A percentile compares a stretch with the other conserved stretches of the same genome.
Evolutionary conservation across 1,140 invertebrate species (phyloP).

Genomic region (Orchestia grillus): DNA sequence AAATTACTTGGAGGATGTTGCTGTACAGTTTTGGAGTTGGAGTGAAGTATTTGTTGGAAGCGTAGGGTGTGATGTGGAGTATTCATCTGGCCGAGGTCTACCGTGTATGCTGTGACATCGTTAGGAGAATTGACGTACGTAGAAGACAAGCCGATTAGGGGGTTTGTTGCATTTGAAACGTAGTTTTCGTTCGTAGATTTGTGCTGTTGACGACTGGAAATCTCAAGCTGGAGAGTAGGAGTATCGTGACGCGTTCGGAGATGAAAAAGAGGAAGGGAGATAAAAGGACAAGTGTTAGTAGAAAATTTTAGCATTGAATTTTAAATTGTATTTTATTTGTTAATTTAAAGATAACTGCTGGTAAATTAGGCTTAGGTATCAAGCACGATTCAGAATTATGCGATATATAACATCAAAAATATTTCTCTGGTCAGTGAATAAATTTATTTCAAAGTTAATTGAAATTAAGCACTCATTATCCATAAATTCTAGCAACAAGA

Average conservation of each 20-base stretch:
- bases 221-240: neutral
- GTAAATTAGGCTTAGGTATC: neutral
- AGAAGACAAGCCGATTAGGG: neutral
- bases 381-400: neutral
- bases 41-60: neutral
- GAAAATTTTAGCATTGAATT: neutral
- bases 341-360: neutral
- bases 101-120: neutral
- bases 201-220: neutral
- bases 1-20: neutral
- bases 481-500: neutral
- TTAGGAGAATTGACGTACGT: neutral
- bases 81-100: neutral
- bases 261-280: neutral
- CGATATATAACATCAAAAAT: neutral
- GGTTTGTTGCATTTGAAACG: neutral
- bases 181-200: neutral
- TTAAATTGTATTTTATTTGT: neutral
- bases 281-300: neutral
- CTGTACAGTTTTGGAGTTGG: neutral
- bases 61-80: neutral
- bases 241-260: neutral
- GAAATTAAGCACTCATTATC: neutral
- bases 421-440: neutral
- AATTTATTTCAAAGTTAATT: neutral